phyloP scores from a whole-genome alignment of 2,113 vertebrate genomes.

The Salvelinus alpinus region DNA sequence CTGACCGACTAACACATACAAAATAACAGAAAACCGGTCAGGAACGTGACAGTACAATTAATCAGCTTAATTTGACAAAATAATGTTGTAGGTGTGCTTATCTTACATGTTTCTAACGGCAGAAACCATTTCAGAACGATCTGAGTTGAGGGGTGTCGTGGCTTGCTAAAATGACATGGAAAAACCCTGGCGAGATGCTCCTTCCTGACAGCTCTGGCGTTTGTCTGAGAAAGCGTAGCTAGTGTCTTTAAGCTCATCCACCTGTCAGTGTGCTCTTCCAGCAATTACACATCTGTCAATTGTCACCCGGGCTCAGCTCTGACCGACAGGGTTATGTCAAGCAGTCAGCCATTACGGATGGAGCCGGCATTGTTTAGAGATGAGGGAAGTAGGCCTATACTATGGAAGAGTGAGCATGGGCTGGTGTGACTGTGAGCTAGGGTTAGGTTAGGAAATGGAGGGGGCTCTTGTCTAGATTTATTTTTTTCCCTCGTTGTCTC shows the following conservation, averaged over 20 bases:
- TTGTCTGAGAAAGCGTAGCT: constrained; percentile 62
- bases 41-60: too few relatives aligned
- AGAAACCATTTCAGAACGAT: too few relatives aligned
- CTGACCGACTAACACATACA: too few relatives aligned
- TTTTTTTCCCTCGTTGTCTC: constrained; percentile 18
- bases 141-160: too few relatives aligned
- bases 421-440: constrained; percentile 61
- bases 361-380: constrained; percentile 57
- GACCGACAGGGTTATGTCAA: constrained; percentile 71
- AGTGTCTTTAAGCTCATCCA: constrained; percentile 75
- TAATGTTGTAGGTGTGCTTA: too few relatives aligned
- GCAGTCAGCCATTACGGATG: constrained; percentile 74
- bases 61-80: too few relatives aligned
- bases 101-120: too few relatives aligned
- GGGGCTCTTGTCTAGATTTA: constrained; percentile 5
- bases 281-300: constrained; percentile 82
- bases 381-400: constrained; percentile 58
- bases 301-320: constrained; percentile 71
- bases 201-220: constrained; percentile 46
- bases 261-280: constrained; percentile 72
- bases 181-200: constrained; percentile 49
- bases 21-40: too few relatives aligned
- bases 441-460: constrained; percentile 37
- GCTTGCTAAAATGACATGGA: too few relatives aligned
- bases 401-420: constrained; percentile 71